A percentile compares a stretch with the other conserved stretches of the same genome.
These are phyloP conservation scores for Thalassophryne amazonica DNA, from an alignment of 2,797 vertebrate species.

Conservation along the genomic window DNA sequence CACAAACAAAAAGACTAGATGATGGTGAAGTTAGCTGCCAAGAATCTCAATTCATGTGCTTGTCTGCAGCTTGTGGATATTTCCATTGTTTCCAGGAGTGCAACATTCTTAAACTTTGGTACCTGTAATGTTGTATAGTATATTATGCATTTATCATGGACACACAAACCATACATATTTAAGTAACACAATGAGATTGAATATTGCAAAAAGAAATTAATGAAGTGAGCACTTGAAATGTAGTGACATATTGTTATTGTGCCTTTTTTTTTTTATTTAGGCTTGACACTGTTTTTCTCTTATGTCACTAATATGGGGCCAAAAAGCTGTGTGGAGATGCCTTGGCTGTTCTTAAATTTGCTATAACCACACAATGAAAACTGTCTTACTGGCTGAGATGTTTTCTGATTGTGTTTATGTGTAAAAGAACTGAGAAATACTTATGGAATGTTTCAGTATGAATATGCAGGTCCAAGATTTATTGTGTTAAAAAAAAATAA, in stretches of 20 bases:
- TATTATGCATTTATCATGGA: neutral
- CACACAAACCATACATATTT: neutral
- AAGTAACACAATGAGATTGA: neutral
- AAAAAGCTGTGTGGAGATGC: slow-evolving; percentile 1
- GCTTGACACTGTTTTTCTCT: slow-evolving; percentile 35
- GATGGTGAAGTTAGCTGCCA: slow-evolving; percentile 6
- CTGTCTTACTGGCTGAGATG: neutral
- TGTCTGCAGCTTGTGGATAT: neutral
- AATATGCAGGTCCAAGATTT: neutral
- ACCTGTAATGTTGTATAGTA: neutral
- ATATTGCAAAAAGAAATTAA: neutral
- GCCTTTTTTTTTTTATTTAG: slow-evolving; percentile 61
- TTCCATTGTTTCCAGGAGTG: neutral
- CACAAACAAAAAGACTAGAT: slow-evolving; percentile 13
- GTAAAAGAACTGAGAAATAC: slow-evolving; percentile 1
- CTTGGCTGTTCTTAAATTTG: neutral
- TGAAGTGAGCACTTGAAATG: slow-evolving; percentile 30
- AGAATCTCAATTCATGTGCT: neutral
- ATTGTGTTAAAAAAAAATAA: neutral
- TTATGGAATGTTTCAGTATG: slow-evolving; percentile 21
- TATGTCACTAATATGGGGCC: slow-evolving; percentile 5
- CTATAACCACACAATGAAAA: neutral
- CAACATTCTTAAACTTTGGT: slow-evolving; percentile 1
- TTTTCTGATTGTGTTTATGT: neutral
- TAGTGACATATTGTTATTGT: slow-evolving; percentile 39